Conservation (phyloP, 2,888 invertebrate species). For the Antheraea yamamai region DNA sequence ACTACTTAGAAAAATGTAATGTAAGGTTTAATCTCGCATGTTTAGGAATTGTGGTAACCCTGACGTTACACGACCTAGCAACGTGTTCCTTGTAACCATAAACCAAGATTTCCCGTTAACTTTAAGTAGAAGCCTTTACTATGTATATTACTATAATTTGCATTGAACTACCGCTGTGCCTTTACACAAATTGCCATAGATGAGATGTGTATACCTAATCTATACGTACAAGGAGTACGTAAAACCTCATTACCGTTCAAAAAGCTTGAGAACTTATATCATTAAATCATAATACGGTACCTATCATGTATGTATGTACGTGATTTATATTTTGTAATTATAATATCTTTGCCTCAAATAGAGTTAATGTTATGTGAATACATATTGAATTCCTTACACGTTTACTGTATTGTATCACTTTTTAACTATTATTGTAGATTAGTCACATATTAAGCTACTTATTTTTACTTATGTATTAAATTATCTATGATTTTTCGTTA, state of each 20-base stretch:
- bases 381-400: neutral
- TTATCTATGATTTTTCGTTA: too few relatives aligned
- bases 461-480: too few relatives aligned
- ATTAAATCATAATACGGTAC: conserved; percentile 1
- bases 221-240: neutral
- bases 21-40: neutral
- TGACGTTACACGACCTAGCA: neutral
- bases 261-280: conserved; percentile 6
- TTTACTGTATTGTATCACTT: neutral
- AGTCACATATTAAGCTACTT: too few relatives aligned
- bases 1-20: neutral
- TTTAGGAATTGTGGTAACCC: neutral
- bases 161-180: neutral
- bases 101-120: conserved; percentile 3
- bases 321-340: conserved; percentile 1
- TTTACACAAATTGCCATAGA: conserved; percentile 20
- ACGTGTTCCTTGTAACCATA: conserved; percentile 10
- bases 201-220: conserved; percentile 5
- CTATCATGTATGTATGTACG: conserved; percentile 1
- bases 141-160: conserved; percentile 23
- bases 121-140: conserved; percentile 12
- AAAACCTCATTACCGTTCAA: neutral
- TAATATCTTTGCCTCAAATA: neutral
- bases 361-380: neutral
- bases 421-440: too few relatives aligned